phyloP scores from a whole-genome alignment of 1,140 invertebrate species.

The Berghia stephanieae region DNA sequence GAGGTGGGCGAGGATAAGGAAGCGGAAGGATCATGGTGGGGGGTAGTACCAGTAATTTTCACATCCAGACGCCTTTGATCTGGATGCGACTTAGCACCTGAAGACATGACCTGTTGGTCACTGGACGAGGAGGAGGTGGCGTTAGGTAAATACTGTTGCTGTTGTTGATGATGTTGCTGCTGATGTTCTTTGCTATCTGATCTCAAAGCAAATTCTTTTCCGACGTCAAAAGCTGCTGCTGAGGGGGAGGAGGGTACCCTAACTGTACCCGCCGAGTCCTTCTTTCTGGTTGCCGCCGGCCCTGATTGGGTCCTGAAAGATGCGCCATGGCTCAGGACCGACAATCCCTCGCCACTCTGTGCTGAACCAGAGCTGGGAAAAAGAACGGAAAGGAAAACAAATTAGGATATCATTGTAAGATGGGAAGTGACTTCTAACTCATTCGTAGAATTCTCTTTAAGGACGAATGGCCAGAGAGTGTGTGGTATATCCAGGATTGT shows the following conservation, averaged over 20 bases:
- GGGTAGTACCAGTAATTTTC: conserved; percentile 45
- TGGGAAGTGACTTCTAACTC: background rate
- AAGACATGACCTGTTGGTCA: conserved; percentile 25
- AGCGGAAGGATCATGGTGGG: conserved; percentile 25
- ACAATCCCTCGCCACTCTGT: conserved; percentile 38
- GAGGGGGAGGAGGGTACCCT: conserved; percentile 27
- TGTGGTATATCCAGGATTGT: too few relatives aligned
- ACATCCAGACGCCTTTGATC: conserved; percentile 44
- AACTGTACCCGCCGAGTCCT: conserved; percentile 25
- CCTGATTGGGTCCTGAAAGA: conserved; percentile 28
- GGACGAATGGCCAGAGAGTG: background rate
- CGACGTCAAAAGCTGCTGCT: background rate
- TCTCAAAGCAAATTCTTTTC: conserved; percentile 11
- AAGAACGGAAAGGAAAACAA: background rate
- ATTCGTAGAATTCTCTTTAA: background rate
- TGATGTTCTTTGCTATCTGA: background rate
- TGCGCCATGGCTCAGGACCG: conserved; percentile 35
- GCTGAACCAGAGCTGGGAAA: conserved; percentile 37
- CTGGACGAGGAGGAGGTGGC: background rate
- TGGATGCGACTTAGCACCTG: conserved; percentile 36
- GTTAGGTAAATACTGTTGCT: too few relatives aligned
- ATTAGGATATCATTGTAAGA: background rate
- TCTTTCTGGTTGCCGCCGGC: conserved; percentile 25
- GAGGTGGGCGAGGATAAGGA: conserved; percentile 26
- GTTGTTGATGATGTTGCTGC: too few relatives aligned